Evolutionary conservation across 2,113 vertebrate genomes (phyloP), one percentile per base, ranked within the genome.

Genomic region (Myotis davidii): DNA sequence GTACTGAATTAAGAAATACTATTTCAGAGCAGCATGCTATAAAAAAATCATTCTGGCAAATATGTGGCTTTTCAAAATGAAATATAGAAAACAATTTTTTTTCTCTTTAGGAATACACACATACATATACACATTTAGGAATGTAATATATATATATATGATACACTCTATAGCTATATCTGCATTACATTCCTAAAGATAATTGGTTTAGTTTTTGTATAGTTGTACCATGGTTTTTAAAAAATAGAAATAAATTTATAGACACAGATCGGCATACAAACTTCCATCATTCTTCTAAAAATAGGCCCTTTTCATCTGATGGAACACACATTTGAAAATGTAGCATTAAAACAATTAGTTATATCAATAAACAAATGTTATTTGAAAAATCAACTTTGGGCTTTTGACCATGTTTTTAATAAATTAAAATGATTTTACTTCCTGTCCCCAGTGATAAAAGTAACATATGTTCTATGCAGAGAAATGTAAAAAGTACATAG

Each of bases 201-300:
- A 54, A 65, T 91, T 77, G 4, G 34, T 56, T 81, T 11, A 73
- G 2, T 86, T 96, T 85, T 86, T 34, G 16, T 42, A 76, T 5
- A 23, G 59, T 69, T 76, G 21, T 29, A 42, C 27, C 74, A n/a
- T 23, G 29, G 6, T 64, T 89, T 45, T 45, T 45, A 83, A 76
- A 79, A 79, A 94, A 7, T 70, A 16, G 81, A 81, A 69, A 52
- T 77, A 45, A 87, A 69, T 85, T 92, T 90, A 69, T 21, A 84
- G 16, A 6, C 12, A 54, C 52, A 5, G 5, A 70, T 1, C 4
- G 79, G 10, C 20, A 87, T 67, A 5, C 2, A 11, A 70, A 42
- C 5, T 88, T 81, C 18, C 2, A 42, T 25, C 21, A 69, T 56
- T n/a, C 5, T n/a, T 73, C 27, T 90, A 37, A 88, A 78, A 92